Conservation (phyloP, 2,113 vertebrate genomes). For the Beaufortia kweichowensis region DNA sequence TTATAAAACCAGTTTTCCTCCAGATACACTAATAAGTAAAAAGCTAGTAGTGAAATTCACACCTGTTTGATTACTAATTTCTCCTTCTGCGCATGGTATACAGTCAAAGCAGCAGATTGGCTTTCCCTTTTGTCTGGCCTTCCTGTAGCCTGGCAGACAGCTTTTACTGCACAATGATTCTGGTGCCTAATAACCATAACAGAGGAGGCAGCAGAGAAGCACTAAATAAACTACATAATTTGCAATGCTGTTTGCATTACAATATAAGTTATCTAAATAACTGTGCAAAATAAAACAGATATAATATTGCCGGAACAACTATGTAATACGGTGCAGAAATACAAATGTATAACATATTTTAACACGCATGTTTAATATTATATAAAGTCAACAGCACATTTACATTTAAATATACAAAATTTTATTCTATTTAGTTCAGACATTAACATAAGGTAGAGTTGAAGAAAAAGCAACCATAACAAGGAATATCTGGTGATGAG, state of each 20-base stretch:
- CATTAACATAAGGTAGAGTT: slow-evolving; percentile 54
- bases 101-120: slow-evolving; percentile 79
- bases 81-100: slow-evolving; percentile 74
- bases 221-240: background rate
- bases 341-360: background rate
- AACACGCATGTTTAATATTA: background rate
- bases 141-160: slow-evolving; percentile 69
- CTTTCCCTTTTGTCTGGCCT: slow-evolving; percentile 67
- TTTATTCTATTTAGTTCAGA: slow-evolving; percentile 42
- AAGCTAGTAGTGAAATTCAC: background rate
- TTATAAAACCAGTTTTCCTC: background rate
- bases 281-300: no score
- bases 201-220: slow-evolving; percentile 37
- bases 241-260: background rate
- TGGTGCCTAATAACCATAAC: slow-evolving; percentile 63
- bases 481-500: slow-evolving; percentile 49
- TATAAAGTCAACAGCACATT: background rate
- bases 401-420: slow-evolving; percentile 1
- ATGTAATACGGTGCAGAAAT: background rate
- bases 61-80: slow-evolving; percentile 75
- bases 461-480: slow-evolving; percentile 57
- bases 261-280: background rate
- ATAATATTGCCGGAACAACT: background rate
- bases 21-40: background rate
- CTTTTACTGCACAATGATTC: slow-evolving; percentile 72